Base-by-base conservation (phyloP, 2,797 vertebrate genomes). In the Lycodopsis pacificus region DNA sequence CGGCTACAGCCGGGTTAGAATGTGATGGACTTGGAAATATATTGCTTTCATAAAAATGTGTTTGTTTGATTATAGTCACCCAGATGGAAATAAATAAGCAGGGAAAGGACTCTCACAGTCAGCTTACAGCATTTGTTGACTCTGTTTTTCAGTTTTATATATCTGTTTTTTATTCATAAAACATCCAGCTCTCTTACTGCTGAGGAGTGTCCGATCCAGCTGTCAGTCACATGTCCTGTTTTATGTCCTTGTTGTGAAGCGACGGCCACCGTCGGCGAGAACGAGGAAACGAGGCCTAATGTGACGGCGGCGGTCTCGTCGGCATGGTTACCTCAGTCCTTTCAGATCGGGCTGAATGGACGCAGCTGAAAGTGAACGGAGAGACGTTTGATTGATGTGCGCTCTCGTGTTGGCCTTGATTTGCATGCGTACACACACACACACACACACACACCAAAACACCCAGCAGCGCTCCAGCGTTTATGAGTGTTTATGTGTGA, bases 41-140 rank as follows among this genome's bases (percentile, higher is more conserved):
- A 88, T 82, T 86, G 83, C 75, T 79, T 90, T 87, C 46, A 86
- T 79, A 54, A 85, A 80, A 77, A 64, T 30, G 4, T 58, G 22
- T 72, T 15, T 73, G 42, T 83, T 78, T 83, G 68, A 73, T 76
- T 66, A 38, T 15, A 27, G 27, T 42, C 30, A 46, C 56, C 27
- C 25, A 53, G 65, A 58, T 48, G 53, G 61, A 49, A 19, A 15
- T 7, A 40, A 19, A 69, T 0, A 27, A 49, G 13, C n/a, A 36
- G 17, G 2, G 17, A 62, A 22, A 71, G 4, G 30, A 48, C 64
- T 36, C 9, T 58, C 72, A 22, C 65, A 59, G 40, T 22, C 44
- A 44, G 42, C 51, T 57, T 42, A 54, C 57, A 53, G 46, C 17
- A 54, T 65, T 61, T 48, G 61, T 65, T 75, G 0, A 1, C n/a